phyloP scores from a whole-genome alignment of 2,888 invertebrate genomes.

The Drosophila bunnanda region DNA sequence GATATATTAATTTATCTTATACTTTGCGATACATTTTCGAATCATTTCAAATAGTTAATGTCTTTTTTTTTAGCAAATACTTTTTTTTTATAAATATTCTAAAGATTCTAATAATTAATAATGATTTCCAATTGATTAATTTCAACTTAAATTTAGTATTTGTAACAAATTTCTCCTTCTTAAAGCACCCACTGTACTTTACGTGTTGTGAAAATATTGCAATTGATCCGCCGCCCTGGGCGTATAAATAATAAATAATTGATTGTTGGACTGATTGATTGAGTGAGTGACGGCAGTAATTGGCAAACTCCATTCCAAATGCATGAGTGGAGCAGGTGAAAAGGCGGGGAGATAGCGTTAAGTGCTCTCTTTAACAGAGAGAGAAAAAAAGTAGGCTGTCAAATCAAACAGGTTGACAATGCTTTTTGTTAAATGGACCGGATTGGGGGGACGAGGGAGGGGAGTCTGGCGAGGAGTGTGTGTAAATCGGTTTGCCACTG shows the following conservation, averaged over 20 bases:
- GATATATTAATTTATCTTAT: no score
- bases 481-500: conserved; percentile 13
- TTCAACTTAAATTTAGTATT: no score
- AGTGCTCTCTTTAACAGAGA: conserved; percentile 16
- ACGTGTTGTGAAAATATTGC: conserved; percentile 47
- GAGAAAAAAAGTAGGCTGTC: conserved; percentile 23
- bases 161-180: no score
- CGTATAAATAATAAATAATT: conserved; percentile 50
- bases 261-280: conserved; percentile 40
- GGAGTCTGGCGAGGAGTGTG: no score
- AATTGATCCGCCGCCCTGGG: conserved; percentile 21
- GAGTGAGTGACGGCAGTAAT: conserved; percentile 44
- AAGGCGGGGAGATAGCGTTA: conserved; percentile 1
- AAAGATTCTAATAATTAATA: no score
- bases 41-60: no score
- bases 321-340: conserved; percentile 25
- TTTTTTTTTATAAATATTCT: no score
- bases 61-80: no score
- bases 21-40: no score
- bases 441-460: neutral
- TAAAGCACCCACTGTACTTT: neutral
- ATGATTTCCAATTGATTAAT: neutral
- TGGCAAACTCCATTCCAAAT: conserved; percentile 38
- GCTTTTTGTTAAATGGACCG: conserved; percentile 28
- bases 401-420: conserved; percentile 45